Base-by-base conservation (phyloP, 2,113 vertebrate genomes). In the Panurus biarmicus region DNA sequence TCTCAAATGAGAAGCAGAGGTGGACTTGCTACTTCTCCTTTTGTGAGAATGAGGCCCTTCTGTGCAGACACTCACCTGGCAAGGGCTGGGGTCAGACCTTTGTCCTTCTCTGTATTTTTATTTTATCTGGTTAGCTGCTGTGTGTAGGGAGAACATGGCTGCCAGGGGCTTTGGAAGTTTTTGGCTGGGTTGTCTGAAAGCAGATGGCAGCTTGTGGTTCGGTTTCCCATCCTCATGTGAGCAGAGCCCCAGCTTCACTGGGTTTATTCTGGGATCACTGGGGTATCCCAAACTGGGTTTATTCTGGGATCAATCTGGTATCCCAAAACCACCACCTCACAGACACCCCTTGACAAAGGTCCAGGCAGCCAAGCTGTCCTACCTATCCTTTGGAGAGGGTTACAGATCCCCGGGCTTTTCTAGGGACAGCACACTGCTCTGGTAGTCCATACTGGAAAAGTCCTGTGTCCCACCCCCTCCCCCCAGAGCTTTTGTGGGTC, bases 361-460 rank as follows among this genome's bases (percentile, higher is more conserved):
- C 13, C 2, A 3, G 76, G 54, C 20, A 89, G 54, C 15, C 51
- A 71, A 44, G 61, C 29, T 90, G 16, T 33, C 56, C 33, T 44
- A 1, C 80, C 40, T 18, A 3, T 75, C 57, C 22, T 82, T 47
- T 64, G 61, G 44, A 51, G 36, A 28, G n/a, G 24, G 9, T 60
- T 60, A 31, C 10, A 18, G 72, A 33, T 25, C 22, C 45, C 50
- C 5, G 10, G 44, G 48, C 40, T 75, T 67, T 33, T 17, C 19
- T 53, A 60, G 25, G 36, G 38, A 20, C 36, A n/a, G n/a, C 36
- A 14, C 6, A n/a, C 18, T 76, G 75, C 54, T 76, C 25, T 1
- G 1, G 38, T 7, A 1, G 9, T 36, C 25, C 0, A 1, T 7
- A 12, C 0, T 1, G 61, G 28, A 66, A 75, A 47, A 62, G 31